Percentiles rank a stretch among this genome's conserved stretches.
Evolutionary conservation across 2,113 vertebrate species (phyloP).

Genomic region (Psilopsiagon aymara): DNA sequence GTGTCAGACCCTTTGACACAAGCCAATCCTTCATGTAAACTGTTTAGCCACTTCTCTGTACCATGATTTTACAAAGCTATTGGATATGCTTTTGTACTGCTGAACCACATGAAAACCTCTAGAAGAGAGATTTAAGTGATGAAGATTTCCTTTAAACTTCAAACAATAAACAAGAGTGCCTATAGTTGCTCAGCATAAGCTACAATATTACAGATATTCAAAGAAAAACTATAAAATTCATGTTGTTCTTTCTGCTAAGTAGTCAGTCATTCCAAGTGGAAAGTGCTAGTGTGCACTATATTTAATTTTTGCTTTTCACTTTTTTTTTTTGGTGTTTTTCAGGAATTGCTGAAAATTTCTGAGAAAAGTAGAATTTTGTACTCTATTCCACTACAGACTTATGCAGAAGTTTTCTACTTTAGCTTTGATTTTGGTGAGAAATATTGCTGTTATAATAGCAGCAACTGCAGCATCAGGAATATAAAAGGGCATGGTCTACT

Average conservation of each 20-base stretch:
- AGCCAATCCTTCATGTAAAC: background rate
- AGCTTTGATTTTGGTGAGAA: background rate
- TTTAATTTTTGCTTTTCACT: background rate
- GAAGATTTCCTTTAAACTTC: background rate
- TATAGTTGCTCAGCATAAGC: background rate
- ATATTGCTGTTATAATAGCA: background rate
- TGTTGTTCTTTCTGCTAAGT: background rate
- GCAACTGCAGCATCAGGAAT: background rate
- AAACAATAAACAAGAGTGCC: background rate
- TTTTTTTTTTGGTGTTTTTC: background rate
- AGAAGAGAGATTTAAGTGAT: background rate
- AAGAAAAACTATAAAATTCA: background rate
- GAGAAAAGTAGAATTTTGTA: background rate
- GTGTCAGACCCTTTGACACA: background rate
- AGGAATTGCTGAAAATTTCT: background rate
- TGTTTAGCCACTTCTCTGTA: background rate
- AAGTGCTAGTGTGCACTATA: background rate
- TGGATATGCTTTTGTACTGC: rapidly evolving
- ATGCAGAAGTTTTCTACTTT: background rate
- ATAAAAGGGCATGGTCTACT: constrained; percentile 36
- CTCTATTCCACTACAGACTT: background rate
- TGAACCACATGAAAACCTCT: background rate
- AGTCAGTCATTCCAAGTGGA: background rate
- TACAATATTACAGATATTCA: background rate
- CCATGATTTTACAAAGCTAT: background rate